These are phyloP conservation scores for Parauchenoglanis ngamensis DNA, from an alignment of 2,797 vertebrate species.

Conservation along the genomic window DNA sequence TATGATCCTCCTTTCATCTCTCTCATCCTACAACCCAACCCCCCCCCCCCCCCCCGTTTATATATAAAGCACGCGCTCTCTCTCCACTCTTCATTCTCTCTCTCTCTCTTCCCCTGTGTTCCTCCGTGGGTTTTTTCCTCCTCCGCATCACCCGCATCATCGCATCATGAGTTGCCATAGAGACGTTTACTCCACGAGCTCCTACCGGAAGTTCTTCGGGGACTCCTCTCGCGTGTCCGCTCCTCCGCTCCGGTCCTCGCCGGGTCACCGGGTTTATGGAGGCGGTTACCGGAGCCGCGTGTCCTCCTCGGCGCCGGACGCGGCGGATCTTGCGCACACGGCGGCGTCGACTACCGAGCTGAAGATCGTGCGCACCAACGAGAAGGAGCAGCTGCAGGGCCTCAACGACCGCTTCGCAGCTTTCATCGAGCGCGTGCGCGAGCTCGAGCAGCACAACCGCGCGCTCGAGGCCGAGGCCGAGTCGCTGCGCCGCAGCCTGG, in stretches of 20 bases:
- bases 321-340: constrained; percentile 76
- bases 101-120: constrained; percentile 40
- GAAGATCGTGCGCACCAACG: constrained; percentile 82
- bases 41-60: constrained; percentile 37
- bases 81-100: constrained; percentile 25
- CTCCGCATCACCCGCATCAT: constrained; percentile 62
- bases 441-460: constrained; percentile 81
- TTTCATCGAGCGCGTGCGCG: constrained; percentile 83
- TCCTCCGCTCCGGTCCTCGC: constrained; percentile 59
- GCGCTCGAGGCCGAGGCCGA: constrained; percentile 79
- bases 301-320: constrained; percentile 63
- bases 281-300: background rate
- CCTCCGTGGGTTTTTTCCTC: background rate
- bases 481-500: constrained; percentile 75
- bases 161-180: constrained; percentile 74
- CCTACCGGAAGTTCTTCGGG: constrained; percentile 80
- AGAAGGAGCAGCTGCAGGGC: constrained; percentile 82
- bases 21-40: constrained; percentile 62
- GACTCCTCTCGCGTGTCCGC: constrained; percentile 72
- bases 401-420: constrained; percentile 82
- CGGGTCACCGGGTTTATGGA: constrained; percentile 72
- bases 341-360: constrained; percentile 81
- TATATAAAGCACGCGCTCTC: constrained; percentile 14
- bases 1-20: constrained; percentile 60
- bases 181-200: constrained; percentile 75